These are phyloP conservation scores for Tinea semifulvella DNA, from an alignment of 2,888 invertebrate genomes.

Conservation along the genomic window DNA sequence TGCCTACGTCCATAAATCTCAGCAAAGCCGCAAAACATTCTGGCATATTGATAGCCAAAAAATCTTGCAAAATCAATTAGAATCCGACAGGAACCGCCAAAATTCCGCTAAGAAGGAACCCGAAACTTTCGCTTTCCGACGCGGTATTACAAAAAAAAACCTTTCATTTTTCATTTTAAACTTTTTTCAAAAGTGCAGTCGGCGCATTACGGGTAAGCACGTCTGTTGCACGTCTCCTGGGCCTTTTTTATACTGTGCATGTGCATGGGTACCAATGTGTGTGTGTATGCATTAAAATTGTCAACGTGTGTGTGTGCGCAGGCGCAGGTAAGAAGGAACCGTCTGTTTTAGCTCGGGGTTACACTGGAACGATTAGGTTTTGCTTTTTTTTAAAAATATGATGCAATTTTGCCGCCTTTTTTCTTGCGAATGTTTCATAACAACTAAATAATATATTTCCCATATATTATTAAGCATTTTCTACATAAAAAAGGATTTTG, in stretches of 20 bases:
- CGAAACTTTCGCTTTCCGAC: slow-evolving; percentile 22
- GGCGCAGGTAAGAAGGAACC: slow-evolving; percentile 61
- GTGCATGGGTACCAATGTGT: slow-evolving; percentile 19
- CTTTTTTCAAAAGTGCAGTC: slow-evolving; percentile 32
- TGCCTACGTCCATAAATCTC: too few species aligned
- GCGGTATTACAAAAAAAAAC: slow-evolving; percentile 19
- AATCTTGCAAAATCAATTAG: too few species aligned
- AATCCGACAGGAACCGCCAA: not conserved
- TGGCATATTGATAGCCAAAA: too few species aligned
- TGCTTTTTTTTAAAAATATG: not conserved
- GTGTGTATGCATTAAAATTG: slow-evolving; percentile 26
- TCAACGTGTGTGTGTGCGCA: slow-evolving; percentile 23
- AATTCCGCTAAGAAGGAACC: too few species aligned
- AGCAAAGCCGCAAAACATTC: too few species aligned
- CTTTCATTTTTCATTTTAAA: slow-evolving; percentile 30
- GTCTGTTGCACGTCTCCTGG: slow-evolving; percentile 50
- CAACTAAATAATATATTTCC: too few species aligned
- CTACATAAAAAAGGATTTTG: too few species aligned
- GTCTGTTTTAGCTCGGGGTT: slow-evolving; percentile 19
- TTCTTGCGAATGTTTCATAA: too few species aligned
- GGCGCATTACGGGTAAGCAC: slow-evolving; percentile 33
- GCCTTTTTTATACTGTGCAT: slow-evolving; percentile 20
- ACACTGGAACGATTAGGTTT: slow-evolving; percentile 5
- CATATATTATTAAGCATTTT: too few species aligned
- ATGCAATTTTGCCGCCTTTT: too few species aligned